Base-by-base conservation (phyloP, 2,797 vertebrate species). In the Dipus sagitta region DNA sequence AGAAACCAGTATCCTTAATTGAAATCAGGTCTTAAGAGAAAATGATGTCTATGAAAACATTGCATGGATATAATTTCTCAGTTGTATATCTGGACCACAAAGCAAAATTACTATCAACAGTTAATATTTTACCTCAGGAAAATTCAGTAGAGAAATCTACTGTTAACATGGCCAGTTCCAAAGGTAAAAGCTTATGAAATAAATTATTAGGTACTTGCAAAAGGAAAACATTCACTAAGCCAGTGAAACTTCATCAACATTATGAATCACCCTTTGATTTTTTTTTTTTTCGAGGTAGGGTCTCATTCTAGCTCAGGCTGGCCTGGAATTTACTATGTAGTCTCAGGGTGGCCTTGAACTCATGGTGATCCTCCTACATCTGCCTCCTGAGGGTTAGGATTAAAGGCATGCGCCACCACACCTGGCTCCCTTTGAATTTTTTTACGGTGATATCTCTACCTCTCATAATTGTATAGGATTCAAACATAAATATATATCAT, bases 11-110 rank as follows among this genome's bases (percentile, higher is more conserved):
- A 67, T 80, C 80, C 64, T 93, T 96, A 97, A 96, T 90, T 91
- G 96, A 97, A 97, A 96, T 96, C 94, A 95, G 89, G 86, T 90
- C 91, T 93, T 71, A 90, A 87, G 81, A 97, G 62, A 90, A 97
- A 97, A 76, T 92, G 67, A 86, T 93, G 82, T 94, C 86, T 96
- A 88, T 97, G 83, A 97, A 93, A 96, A 96, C 92, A 79, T 92
- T 90, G 92, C 95, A 96, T 94, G 91, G 96, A 97, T 97, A 96
- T 93, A 94, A 96, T 91, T 93, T 96, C 88, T 95, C 90, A 95
- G 62, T 83, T 93, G 62, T n/a, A 4, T 67, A 34, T 32, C 18
- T 82, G 13, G 9, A 18, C 38, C 20, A 58, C 13, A 86, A 80
- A 84, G 30, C 14, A 79, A 88, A 94, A 65, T 42, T 26, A 78